Base-by-base conservation (phyloP, 2,797 vertebrate genomes). In the Chaenodraco wilsoni region DNA sequence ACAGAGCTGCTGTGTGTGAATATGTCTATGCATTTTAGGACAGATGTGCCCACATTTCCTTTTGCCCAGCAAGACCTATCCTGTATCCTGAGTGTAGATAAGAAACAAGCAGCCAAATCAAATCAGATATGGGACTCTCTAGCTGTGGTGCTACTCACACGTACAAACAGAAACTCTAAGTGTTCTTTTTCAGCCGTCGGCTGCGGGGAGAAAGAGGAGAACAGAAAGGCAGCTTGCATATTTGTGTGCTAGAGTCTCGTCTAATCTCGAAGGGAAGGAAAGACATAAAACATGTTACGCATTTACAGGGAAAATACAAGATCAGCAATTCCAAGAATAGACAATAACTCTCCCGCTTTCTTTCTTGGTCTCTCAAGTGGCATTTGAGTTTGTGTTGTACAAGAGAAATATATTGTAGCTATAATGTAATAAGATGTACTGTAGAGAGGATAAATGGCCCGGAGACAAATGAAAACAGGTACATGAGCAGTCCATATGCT, bases 241-340 rank as follows among this genome's bases (percentile, higher is more conserved):
- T 87, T 87, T 74, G 61, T 65, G 63, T n/a, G 57, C 64, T 46
- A 7, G 19, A 71, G 58, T 60, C 78, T 70, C 14, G 40, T 75
- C 67, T 85, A 57, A 72, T 82, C 76, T 88, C 72, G 58, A 58
- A 63, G 54, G 68, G 49, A 78, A 72, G 61, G 43, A 65, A 69
- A 72, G 49, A 51, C 74, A 80, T 76, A 71, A 84, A 81, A 77
- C 59, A 79, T 63, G 65, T 70, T 70, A 44, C 48, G 61, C 54
- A 69, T 81, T 87, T 83, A 73, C 48, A 51, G 56, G 71, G 74
- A 85, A 80, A 43, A 60, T 46, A 82, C 69, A 65, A 83, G 61
- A 79, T 79, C 74, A 84, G 65, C 76, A 79, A 68, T 77, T 84
- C 64, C 21, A 52, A 56, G 58, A 87, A 85, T 40, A 83, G 45